Evolutionary conservation across 2,888 invertebrate species (phyloP).

Genomic region (Drosophila acutilabella): DNA sequence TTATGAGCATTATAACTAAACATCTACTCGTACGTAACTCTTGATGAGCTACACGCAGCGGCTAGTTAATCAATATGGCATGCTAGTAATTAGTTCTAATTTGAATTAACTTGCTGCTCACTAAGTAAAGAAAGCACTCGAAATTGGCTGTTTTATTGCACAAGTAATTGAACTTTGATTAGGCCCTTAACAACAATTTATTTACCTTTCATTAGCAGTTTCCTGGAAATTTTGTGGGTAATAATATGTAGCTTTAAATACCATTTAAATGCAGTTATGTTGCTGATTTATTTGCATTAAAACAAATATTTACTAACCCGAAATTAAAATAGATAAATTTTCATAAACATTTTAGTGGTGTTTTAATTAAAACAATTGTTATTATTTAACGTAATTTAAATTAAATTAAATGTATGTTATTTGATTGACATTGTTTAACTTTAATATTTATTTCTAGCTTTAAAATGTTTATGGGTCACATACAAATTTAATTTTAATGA

Average conservation of each 20-base stretch:
- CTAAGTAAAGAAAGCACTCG: neutral
- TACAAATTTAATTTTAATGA: conserved; percentile 1
- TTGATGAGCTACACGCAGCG: conserved; percentile 27
- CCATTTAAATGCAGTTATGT: too few relatives aligned
- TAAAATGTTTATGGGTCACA: neutral
- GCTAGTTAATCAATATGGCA: conserved; percentile 26
- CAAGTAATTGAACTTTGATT: neutral
- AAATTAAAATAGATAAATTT: too few relatives aligned
- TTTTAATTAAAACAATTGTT: too few relatives aligned
- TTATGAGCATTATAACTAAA: conserved; percentile 42
- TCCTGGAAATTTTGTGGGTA: neutral
- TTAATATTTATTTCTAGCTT: too few relatives aligned
- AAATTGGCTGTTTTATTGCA: neutral
- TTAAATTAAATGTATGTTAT: too few relatives aligned
- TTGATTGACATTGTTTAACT: neutral
- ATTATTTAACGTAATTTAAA: too few relatives aligned
- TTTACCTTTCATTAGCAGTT: neutral
- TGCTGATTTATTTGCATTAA: too few relatives aligned
- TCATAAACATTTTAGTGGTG: too few relatives aligned
- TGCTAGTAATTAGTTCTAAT: conserved; percentile 27
- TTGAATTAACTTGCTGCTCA: conserved; percentile 9
- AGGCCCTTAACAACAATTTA: neutral
- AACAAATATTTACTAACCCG: too few relatives aligned
- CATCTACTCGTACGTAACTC: conserved; percentile 36
- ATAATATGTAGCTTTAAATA: neutral